Evolutionary conservation across 92 coral and sea anemone genomes (phyloP).

Genomic region (Parazoanthus atlanticus): DNA sequence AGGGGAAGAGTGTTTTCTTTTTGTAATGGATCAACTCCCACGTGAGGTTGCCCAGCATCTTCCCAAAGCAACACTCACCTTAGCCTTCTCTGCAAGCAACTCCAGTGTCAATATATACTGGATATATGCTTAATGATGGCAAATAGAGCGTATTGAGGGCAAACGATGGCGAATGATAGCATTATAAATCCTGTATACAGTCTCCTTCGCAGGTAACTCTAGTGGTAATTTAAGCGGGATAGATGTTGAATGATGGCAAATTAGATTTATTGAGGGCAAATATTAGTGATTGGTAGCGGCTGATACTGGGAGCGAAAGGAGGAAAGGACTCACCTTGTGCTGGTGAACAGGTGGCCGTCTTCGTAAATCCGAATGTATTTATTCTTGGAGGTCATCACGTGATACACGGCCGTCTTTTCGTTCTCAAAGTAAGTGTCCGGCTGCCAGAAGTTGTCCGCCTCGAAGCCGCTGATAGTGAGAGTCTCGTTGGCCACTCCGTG

Average conservation of each 20-base stretch:
- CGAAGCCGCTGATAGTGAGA: conserved; percentile 60
- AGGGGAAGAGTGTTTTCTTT: neutral
- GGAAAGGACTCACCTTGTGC: conserved; percentile 59
- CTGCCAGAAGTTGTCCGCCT: conserved; percentile 74
- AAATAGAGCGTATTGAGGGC: no score
- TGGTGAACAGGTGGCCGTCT: conserved; percentile 67
- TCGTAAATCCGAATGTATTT: conserved; percentile 57
- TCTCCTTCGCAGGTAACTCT: no score
- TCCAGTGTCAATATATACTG: no score
- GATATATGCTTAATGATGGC: no score
- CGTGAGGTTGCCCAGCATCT: neutral
- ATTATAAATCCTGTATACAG: no score
- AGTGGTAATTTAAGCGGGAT: no score
- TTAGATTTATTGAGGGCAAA: neutral
- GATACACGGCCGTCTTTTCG: conserved; percentile 65
- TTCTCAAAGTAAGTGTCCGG: conserved; percentile 86
- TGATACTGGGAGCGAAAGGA: no score
- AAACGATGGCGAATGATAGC: no score
- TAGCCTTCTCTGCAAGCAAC: no score
- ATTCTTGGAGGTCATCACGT: conserved; percentile 68
- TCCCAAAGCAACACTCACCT: no score
- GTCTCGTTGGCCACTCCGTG: conserved; percentile 42
- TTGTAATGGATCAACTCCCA: neutral
- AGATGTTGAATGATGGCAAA: no score
- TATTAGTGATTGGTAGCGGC: no score